Percentiles rank a stretch among this genome's conserved stretches.
phyloP scores from a whole-genome alignment of 2,113 vertebrate species.

The Tympanuchus pallidicinctus region DNA sequence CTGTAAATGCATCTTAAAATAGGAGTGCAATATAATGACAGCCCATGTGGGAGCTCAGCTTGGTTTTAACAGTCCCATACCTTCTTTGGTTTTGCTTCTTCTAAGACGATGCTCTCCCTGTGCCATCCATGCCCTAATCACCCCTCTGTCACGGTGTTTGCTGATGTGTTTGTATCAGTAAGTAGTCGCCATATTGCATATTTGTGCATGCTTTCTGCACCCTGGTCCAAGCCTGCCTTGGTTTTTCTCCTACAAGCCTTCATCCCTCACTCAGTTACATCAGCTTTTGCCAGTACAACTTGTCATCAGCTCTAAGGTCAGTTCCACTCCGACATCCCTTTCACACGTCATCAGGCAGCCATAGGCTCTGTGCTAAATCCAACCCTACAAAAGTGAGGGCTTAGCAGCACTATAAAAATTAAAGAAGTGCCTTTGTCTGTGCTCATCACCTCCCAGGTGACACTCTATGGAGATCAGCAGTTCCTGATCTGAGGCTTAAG shows the following conservation, averaged over 20 bases:
- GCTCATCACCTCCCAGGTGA: constrained; percentile 44
- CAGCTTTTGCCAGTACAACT: constrained; percentile 27
- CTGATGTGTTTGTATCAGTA: neutral
- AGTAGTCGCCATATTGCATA: neutral
- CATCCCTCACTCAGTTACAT: constrained; percentile 25
- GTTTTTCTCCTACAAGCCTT: neutral
- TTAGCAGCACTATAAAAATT: constrained; percentile 41
- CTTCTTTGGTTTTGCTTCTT: neutral
- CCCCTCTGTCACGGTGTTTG: neutral
- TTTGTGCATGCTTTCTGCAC: constrained; percentile 20
- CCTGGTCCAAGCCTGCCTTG: neutral
- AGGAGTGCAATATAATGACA: neutral
- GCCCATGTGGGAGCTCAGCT: neutral
- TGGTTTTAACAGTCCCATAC: neutral
- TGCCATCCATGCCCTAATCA: neutral
- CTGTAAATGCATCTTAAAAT: constrained; percentile 17
- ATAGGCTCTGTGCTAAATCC: constrained; percentile 24
- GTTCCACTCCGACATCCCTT: neutral
- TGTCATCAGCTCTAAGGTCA: constrained; percentile 59
- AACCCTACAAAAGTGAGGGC: constrained; percentile 31
- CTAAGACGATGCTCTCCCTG: neutral
- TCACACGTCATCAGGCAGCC: constrained; percentile 57
- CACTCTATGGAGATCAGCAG: neutral
- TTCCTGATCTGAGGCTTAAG: neutral
- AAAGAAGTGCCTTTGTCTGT: constrained; percentile 34